phyloP scores from a whole-genome alignment of 64 coral and sea anemone species.

The Trachythela sp. region DNA sequence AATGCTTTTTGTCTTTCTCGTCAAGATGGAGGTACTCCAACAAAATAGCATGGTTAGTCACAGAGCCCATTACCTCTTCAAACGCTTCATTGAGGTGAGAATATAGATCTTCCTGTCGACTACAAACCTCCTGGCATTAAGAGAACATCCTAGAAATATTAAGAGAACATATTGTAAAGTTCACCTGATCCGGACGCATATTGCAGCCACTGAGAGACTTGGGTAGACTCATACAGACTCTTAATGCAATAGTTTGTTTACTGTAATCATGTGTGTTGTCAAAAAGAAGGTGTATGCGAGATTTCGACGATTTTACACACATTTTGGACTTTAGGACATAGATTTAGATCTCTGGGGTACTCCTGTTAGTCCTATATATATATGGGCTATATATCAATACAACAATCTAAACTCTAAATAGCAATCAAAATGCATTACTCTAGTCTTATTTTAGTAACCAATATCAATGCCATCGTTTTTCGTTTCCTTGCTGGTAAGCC shows the following conservation, averaged over 20 bases:
- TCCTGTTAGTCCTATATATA: too few relatives aligned
- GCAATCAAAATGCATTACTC: not conserved
- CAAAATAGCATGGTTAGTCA: not conserved
- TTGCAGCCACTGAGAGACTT: too few relatives aligned
- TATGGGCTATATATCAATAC: not conserved
- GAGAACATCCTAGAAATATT: conserved; percentile 12
- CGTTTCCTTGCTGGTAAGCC: not conserved
- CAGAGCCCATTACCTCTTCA: not conserved
- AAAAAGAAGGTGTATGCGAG: too few relatives aligned
- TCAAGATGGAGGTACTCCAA: conserved; percentile 6
- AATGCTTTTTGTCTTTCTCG: conserved; percentile 1
- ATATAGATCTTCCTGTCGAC: not conserved
- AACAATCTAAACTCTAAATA: not conserved
- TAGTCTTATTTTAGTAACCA: not conserved
- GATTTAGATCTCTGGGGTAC: too few relatives aligned
- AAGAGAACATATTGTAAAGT: too few relatives aligned
- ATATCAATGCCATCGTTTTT: not conserved
- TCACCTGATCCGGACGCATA: too few relatives aligned
- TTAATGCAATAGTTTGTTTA: too few relatives aligned
- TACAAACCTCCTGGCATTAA: not conserved
- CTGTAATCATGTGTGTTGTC: too few relatives aligned
- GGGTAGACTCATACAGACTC: too few relatives aligned
- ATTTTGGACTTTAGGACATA: too few relatives aligned
- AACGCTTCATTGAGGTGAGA: not conserved
- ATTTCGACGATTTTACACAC: too few relatives aligned